These are phyloP conservation scores for Passer domesticus DNA, from an alignment of 2,113 vertebrate genomes.

Conservation along the genomic window DNA sequence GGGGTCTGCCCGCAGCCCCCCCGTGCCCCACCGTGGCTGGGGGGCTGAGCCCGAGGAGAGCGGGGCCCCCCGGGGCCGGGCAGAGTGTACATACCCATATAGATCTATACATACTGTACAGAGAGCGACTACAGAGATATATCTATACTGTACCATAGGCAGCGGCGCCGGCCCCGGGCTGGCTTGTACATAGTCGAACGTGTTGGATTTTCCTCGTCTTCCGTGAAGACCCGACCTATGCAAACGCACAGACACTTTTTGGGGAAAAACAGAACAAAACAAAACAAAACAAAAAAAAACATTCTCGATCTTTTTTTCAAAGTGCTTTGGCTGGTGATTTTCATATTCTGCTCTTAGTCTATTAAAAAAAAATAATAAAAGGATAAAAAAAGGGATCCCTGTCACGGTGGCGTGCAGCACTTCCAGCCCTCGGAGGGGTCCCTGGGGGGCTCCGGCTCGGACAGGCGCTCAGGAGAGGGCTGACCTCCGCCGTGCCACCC, in stretches of 20 bases:
- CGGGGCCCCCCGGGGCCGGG: neutral
- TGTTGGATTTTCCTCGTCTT: constrained; percentile 77
- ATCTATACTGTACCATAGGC: constrained; percentile 60
- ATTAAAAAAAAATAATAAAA: constrained; percentile 73
- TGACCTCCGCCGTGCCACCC: neutral
- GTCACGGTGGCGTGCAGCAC: neutral
- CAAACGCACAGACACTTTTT: constrained; percentile 86
- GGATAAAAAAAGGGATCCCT: constrained; percentile 12
- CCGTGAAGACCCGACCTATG: constrained; percentile 85
- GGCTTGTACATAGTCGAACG: constrained; percentile 62
- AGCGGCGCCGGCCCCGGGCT: neutral
- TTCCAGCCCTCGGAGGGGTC: neutral
- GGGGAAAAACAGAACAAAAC: constrained; percentile 51
- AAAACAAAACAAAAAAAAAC: neutral
- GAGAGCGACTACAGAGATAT: constrained; percentile 50
- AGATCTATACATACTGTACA: constrained; percentile 67
- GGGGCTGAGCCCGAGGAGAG: neutral
- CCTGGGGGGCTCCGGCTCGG: rapidly evolving
- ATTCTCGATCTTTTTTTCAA: constrained; percentile 73
- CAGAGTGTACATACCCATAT: constrained; percentile 62
- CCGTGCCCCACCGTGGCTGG: neutral
- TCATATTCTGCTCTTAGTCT: constrained; percentile 84
- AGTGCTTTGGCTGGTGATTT: constrained; percentile 82
- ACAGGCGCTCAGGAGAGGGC: neutral
- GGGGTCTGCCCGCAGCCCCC: neutral